Evolutionary conservation across 2,888 invertebrate species (phyloP), one percentile per base, ranked within the genome.

Genomic region (Lasioglossum villosulum): DNA sequence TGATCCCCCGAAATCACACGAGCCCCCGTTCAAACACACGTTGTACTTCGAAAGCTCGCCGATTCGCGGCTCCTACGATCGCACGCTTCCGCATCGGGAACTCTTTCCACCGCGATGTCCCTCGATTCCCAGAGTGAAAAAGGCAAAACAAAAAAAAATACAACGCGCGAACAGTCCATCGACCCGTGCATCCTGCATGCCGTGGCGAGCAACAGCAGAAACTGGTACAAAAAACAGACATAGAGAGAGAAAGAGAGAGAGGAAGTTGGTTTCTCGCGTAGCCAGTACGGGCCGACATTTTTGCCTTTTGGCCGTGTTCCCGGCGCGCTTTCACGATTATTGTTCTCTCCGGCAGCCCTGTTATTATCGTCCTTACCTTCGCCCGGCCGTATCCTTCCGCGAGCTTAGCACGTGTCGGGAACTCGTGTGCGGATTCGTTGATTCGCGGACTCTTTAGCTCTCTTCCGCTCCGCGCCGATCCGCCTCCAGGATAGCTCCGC

Each of bases 281-380:
- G 71, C 80, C 66, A 8, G 72, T 30, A 70, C 34, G 80, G 84
- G 80, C 87, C 84, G 90, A 89, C 90, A 91, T 90, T 91, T 91
- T 89, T 91, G 87, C 90, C 88, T 93, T 91, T 92, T 92, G 93
- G 92, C 92, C 85, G 78, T 87, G 87, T 92, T 92, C 92, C 93
- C 92, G 88, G 88, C 84, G 86, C 86, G 89, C 90, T 90, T 92
- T 92, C 89, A 88, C 84, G 80, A 88, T 92, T 92, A 91, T 92
- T 92, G 90, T 90, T 90, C 89, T 86, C 86, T 37, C 63, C 63
- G 78, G 23, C 48, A 37, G 52, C 34, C 82, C 83, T 87, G 91
- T 89, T 91, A 90, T 91, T 83, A 88, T 87, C 84, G 83, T 91
- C 84, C 89, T 91, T 91, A 88, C 91, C 76, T 79, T 86, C 84